Evolutionary conservation across 92 coral and sea anemone genomes (phyloP).

Genomic region (Isaurus tuberculatus): DNA sequence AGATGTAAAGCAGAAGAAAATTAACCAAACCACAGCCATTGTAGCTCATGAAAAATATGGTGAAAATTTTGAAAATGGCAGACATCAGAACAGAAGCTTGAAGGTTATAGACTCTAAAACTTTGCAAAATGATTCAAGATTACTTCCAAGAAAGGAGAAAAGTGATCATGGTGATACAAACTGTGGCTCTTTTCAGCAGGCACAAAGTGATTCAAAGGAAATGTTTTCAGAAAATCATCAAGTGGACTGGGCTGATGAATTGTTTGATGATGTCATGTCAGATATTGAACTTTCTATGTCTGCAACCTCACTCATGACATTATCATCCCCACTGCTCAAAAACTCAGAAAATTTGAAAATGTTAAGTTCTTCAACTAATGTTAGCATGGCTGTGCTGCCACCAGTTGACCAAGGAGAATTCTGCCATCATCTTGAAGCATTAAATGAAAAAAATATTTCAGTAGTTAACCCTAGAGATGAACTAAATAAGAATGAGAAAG

Average conservation of each 20-base stretch:
- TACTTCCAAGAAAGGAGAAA: neutral
- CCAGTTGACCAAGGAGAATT: constrained; percentile 4
- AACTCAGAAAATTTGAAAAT: neutral
- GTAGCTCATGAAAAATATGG: neutral
- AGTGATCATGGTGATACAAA: neutral
- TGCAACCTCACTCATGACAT: neutral
- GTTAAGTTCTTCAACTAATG: neutral
- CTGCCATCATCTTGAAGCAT: constrained; percentile 17
- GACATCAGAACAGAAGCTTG: too few relatives aligned
- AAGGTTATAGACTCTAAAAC: neutral
- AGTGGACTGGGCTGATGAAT: constrained; percentile 40
- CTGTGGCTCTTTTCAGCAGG: neutral
- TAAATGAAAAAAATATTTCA: neutral
- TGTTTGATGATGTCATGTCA: constrained; percentile 23
- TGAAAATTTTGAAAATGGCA: neutral
- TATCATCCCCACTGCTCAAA: neutral
- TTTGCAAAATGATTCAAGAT: neutral
- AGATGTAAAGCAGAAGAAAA: neutral
- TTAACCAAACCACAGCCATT: constrained; percentile 14
- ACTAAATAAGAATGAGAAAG: neutral
- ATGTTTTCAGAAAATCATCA: neutral
- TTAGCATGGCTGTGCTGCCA: neutral
- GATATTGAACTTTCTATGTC: constrained; percentile 10
- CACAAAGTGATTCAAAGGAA: neutral
- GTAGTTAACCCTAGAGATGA: neutral